Percentiles rank a stretch among this genome's conserved stretches.
Conservation (phyloP, 1,140 invertebrate species). For the Dendrolimus kikuchii region DNA sequence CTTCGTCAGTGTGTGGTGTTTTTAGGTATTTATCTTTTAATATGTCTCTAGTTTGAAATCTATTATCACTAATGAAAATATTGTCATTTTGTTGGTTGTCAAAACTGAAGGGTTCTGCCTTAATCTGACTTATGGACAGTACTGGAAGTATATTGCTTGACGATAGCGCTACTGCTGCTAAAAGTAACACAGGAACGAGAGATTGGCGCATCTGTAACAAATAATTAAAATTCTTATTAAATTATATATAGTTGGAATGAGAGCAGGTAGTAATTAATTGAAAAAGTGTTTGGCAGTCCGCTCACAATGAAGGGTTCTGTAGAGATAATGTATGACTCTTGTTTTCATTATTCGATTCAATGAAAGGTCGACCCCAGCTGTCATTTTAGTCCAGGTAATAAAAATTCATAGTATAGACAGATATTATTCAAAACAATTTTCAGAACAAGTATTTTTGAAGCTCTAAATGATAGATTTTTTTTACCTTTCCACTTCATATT, state of each 20-base stretch:
- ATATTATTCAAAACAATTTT: too few relatives aligned
- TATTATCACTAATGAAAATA: conserved; percentile 40
- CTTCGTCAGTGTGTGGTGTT: conserved; percentile 11
- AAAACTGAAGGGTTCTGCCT: conserved; percentile 26
- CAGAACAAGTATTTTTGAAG: too few relatives aligned
- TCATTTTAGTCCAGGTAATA: too few relatives aligned
- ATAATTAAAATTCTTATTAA: conserved; percentile 2
- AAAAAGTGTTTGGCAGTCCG: too few relatives aligned
- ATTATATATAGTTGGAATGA: background rate
- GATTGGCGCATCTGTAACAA: conserved; percentile 57
- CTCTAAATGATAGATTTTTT: too few relatives aligned
- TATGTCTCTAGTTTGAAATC: conserved; percentile 34
- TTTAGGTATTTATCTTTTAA: conserved; percentile 33
- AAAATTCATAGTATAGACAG: too few relatives aligned
- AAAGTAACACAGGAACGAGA: conserved; percentile 42
- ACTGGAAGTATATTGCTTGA: conserved; percentile 59
- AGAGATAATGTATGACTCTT: too few relatives aligned
- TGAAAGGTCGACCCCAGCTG: too few relatives aligned
- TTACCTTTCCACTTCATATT: too few relatives aligned
- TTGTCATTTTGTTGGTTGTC: conserved; percentile 46
- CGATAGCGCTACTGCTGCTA: conserved; percentile 45
- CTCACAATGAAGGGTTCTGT: too few relatives aligned
- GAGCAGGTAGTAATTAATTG: too few relatives aligned
- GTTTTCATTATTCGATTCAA: too few relatives aligned
- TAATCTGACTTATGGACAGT: conserved; percentile 33